Conservation (phyloP, 2,888 invertebrate genomes). For the Ischnura elegans region DNA sequence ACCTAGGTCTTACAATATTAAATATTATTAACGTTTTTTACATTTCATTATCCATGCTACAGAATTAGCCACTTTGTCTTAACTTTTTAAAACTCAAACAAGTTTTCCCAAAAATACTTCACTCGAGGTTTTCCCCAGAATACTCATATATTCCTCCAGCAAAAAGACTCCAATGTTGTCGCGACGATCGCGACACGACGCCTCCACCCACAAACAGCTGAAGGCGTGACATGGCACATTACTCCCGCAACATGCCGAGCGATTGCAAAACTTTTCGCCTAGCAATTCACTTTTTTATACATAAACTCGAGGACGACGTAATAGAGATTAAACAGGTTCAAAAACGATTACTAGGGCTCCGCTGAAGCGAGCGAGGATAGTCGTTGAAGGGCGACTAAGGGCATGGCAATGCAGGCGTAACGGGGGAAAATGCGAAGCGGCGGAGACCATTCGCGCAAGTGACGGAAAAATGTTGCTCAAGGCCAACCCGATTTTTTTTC, state of each 20-base stretch:
- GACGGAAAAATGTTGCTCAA: constrained; percentile 22
- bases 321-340: background rate
- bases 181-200: background rate
- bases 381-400: background rate
- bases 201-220: too few relatives aligned
- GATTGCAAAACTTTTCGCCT: background rate
- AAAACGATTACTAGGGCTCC: background rate
- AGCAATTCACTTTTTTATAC: background rate
- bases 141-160: too few relatives aligned
- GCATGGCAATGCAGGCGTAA: background rate
- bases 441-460: background rate
- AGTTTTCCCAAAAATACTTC: too few relatives aligned
- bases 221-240: too few relatives aligned
- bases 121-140: too few relatives aligned
- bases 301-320: background rate
- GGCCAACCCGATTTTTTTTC: too few relatives aligned
- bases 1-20: too few relatives aligned
- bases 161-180: background rate
- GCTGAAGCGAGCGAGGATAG: background rate
- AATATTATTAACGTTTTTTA: too few relatives aligned
- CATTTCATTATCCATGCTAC: too few relatives aligned
- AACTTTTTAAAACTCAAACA: too few relatives aligned
- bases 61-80: too few relatives aligned
- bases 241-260: background rate
- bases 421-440: background rate